Conservation (phyloP, 2,797 vertebrate species). For the Typhlichthys subterraneus region DNA sequence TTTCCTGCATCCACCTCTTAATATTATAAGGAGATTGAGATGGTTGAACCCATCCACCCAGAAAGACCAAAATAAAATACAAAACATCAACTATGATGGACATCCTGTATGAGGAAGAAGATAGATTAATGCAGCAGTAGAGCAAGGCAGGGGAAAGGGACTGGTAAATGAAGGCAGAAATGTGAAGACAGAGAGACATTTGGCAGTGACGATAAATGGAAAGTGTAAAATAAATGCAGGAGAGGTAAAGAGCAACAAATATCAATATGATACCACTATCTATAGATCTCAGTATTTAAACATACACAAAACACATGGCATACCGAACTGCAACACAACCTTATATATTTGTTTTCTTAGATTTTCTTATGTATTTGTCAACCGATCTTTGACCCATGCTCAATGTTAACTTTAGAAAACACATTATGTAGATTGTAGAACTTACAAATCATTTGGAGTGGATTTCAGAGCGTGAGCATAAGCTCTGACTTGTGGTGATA, state of each 20-base stretch:
- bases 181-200: conserved; percentile 11
- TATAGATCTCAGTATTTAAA: conserved; percentile 60
- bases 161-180: conserved; percentile 1
- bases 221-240: background rate
- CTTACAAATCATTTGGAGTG: conserved; percentile 33
- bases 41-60: background rate
- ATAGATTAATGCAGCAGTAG: background rate
- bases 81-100: conserved; percentile 8
- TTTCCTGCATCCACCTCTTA: conserved; percentile 10
- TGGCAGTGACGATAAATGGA: background rate
- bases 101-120: background rate
- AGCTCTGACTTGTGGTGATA: conserved; percentile 40
- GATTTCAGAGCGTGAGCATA: conserved; percentile 23
- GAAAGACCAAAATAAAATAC: background rate
- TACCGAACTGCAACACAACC: conserved; percentile 57
- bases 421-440: conserved; percentile 27
- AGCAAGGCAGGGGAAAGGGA: background rate
- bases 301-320: conserved; percentile 57
- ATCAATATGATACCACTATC: conserved; percentile 51
- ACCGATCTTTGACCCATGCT: conserved; percentile 29
- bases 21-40: conserved; percentile 1
- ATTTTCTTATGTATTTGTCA: conserved; percentile 34
- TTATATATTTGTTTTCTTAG: conserved; percentile 51
- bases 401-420: conserved; percentile 5
- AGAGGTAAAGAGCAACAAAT: conserved; percentile 22